Evolutionary conservation across 2,888 invertebrate genomes (phyloP).

Genomic region (Cantharis rustica): DNA sequence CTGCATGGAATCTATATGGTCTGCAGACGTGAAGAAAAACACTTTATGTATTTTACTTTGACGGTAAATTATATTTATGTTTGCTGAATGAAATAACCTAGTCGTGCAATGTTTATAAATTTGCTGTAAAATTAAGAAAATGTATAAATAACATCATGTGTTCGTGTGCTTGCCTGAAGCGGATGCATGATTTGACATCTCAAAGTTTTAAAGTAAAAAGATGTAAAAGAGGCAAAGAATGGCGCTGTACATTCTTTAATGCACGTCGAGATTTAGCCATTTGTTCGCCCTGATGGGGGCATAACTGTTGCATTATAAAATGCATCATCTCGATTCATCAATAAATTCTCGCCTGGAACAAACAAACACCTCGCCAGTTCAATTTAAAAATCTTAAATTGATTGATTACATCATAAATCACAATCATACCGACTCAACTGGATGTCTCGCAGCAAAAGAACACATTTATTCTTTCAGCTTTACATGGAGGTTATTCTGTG

Average conservation of each 20-base stretch:
- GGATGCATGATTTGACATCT: not conserved
- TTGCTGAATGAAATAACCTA: not conserved
- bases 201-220: not conserved
- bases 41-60: not conserved
- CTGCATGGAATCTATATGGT: not conserved
- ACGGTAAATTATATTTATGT: not conserved
- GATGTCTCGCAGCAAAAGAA: not conserved
- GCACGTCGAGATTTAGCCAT: not conserved
- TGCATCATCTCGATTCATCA: not conserved
- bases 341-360: not conserved
- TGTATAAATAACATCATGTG: not conserved
- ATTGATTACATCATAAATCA: not conserved
- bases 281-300: not conserved
- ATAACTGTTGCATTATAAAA: not conserved
- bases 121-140: not conserved
- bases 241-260: not conserved
- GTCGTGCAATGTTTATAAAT: not conserved
- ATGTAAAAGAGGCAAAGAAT: not conserved
- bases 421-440: not conserved
- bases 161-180: not conserved
- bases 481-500: not conserved
- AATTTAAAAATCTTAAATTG: not conserved
- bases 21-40: not conserved
- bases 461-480: not conserved
- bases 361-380: not conserved